Evolutionary conservation across 2,797 vertebrate genomes (phyloP), one percentile per base, ranked within the genome.

Genomic region (Pangasius sanitwongsei): DNA sequence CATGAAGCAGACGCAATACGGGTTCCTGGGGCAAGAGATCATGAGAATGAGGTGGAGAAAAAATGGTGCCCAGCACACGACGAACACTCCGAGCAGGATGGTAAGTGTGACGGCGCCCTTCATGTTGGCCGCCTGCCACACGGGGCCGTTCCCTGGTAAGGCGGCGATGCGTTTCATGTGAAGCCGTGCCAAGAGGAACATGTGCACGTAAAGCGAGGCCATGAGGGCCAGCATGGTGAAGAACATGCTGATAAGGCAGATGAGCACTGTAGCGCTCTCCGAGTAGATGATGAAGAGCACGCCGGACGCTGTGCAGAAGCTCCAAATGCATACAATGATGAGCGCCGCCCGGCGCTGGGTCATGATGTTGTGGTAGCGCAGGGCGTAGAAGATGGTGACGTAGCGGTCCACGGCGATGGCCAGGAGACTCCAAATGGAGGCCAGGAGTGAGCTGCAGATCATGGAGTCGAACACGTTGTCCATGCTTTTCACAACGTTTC

Each of bases 1-100:
- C 97, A 98, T 98, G 92, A 97, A 98, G 70, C 97, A 98, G n/a
- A 97, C 93, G 44, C 97, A 98, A 89, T 98, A 97, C 13, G 97
- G 97, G 61, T 97, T 98, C 83, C 96, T 95, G 15, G 97, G 97
- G 48, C 97, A 98, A 28, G 97, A 97, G 92, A 98, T 97, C 72
- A 98, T 97, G 91, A 98, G 97, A 78, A 97, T 96, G 41, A 98
- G 93, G 88, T 98, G 97, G 15, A 97, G 94, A 90, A 98, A 98
- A 91, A 98, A 97, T 0, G 97, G 97, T 28, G 97, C 97, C 97
- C 97, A 98, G 93, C 97, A 97, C 37, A 97, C 97, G 0, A 98
- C 96, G 87, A 98, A 98, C 48, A 97, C 97, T 4, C 97, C 97
- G 0, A 98, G 96, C 69, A 98, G 90, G 50, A 98, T 97, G 89